Percentiles rank a stretch among this genome's conserved stretches.
phyloP scores from a whole-genome alignment of 2,888 invertebrate genomes.

The Callyntrura sp. region DNA sequence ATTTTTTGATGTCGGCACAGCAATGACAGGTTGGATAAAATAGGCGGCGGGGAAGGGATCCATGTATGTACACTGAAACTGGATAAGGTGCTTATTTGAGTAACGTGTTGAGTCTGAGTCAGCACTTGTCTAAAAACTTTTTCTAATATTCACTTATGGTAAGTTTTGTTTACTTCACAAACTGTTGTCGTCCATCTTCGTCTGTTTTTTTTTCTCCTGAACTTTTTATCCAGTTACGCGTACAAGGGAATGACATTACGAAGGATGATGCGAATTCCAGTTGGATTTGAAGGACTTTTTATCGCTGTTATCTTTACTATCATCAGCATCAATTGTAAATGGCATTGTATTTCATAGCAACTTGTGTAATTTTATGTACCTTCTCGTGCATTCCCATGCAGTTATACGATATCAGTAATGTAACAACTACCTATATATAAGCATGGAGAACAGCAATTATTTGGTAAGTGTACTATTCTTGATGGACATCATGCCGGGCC shows the following conservation, averaged over 20 bases:
- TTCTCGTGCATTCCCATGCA: no score
- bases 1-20: no score
- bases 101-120: no score
- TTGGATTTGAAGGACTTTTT: no score
- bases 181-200: neutral
- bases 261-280: neutral
- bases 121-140: neutral
- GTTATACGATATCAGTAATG: neutral
- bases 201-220: neutral
- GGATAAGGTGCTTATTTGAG: neutral
- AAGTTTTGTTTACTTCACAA: neutral
- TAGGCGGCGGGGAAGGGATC: no score
- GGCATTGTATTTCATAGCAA: no score
- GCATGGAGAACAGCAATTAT: no score
- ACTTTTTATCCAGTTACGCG: neutral
- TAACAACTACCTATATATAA: neutral
- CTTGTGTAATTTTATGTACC: no score
- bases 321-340: no score
- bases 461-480: neutral
- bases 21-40: no score
- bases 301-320: no score
- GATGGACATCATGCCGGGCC: neutral
- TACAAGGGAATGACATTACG: neutral
- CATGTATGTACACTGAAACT: no score
- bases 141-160: neutral